Base-by-base conservation (phyloP, 1,140 invertebrate genomes). In the Whitmania pigra region DNA sequence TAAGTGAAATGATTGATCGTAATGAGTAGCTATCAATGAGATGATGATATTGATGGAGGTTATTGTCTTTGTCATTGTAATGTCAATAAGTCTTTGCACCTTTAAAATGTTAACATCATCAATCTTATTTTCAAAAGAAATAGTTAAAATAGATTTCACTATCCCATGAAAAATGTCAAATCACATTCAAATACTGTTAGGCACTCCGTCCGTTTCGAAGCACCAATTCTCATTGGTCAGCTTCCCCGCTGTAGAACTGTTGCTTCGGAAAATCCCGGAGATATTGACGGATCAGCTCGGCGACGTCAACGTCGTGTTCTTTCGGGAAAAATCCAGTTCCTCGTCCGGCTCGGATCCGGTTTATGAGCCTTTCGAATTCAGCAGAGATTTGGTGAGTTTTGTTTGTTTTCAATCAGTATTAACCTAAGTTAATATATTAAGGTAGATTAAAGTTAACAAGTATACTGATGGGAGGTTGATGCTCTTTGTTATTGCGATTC, bases 261-360 rank as follows among this genome's bases (percentile, higher is more conserved):
- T 81, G 3, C 76, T 88, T 20, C 83, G 82, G 72, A 87, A 89
- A 79, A 77, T 88, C 20, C 83, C 84, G 72, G 81, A 78, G 71
- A 78, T 85, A 4, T 71, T 82, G n/a, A 74, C 75, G 22, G 76
- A 73, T 63, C 57, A 63, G 57, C 22, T 63, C 11, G 22, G 22
- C 9, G 57, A 63, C 22, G 29, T 43, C 22, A 18, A 68, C 36
- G n/a, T 36, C 36, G 69, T 13, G 53, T 36, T 43, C 49, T 57
- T 53, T 73, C 69, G 53, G 76, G 76, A 36, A 54, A 74, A 43
- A 57, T 57, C 25, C 72, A 71, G 36, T 40, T 25, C 22, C 57
- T 22, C 57, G 7, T 13, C 22, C 4, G 29, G 11, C 29, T 25
- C 22, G 22, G 57, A 63, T 25, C 22, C 57, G 9, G 29, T 13